Evolutionary conservation across 2,797 vertebrate genomes (phyloP), one percentile per base, ranked within the genome.

Genomic region (Esox masquinongy): DNA sequence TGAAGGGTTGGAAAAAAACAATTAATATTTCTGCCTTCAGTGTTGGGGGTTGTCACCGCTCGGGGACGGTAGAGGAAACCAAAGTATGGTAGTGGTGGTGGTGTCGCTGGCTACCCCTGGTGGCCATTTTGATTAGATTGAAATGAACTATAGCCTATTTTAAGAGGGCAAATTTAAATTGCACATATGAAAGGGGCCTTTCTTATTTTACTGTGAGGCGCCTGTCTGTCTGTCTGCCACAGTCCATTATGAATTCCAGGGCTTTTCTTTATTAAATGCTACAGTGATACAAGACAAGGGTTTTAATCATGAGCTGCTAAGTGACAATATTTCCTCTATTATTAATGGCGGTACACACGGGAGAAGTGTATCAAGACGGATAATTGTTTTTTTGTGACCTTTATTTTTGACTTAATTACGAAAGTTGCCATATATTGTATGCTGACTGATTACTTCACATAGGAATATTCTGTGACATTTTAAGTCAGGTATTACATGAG

Each of bases 381-480:
- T 89, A 90, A 92, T 91, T 92, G 87, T 86, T 84, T 91, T 86
- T 14, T 61, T 29, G 69, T 89, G 88, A 91, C 91, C 88, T 92
- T 91, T 89, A 79, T 89, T 86, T 83, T 86, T 24, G 22, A 61
- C 76, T 85, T 84, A 64, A 82, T 83, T 87, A 80, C 79, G 64
- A 66, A 82, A 82, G 86, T 83, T 82, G 80, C 81, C 80, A 80
- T 84, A 76, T 74, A 24, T 72, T 78, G 71, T 50, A 56, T 59
- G 66, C 15, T 70, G 78, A 82, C 83, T 80, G 80, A 82, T 75
- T 72, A 75, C 72, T 70, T 74, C 75, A 80, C 77, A 80, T 70
- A 72, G 85, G 79, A 87, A 74, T 77, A 78, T 53, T 53, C 72
- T 26, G 80, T 78, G 43, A 47, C 43, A 47, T 47, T 47, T 47